Evolutionary conservation across 2,113 vertebrate species (phyloP).

Genomic region (Electrona antarctica): DNA sequence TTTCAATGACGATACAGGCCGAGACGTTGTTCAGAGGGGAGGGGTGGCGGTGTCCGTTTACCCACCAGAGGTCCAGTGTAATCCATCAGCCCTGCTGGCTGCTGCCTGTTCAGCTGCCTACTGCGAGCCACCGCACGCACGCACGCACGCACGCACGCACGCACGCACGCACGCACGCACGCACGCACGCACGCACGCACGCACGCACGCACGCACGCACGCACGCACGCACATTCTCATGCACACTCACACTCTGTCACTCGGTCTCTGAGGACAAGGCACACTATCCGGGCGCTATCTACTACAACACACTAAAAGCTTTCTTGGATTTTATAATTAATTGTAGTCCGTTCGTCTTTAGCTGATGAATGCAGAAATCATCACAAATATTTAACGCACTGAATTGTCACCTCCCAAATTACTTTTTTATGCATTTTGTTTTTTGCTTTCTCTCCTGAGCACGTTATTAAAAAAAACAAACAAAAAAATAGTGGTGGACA

Average conservation of each 20-base stretch:
- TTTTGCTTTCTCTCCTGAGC: too few relatives aligned
- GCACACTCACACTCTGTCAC: constrained; percentile 20
- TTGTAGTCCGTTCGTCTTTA: constrained; percentile 35
- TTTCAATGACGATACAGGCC: constrained; percentile 78
- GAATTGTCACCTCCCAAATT: too few relatives aligned
- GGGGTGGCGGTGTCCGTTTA: constrained; percentile 73
- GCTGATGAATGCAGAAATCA: constrained; percentile 18
- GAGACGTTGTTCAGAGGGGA: constrained; percentile 71
- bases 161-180: too few relatives aligned
- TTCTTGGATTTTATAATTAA: constrained; percentile 32
- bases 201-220: too few relatives aligned
- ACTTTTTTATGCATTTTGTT: too few relatives aligned
- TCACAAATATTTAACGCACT: constrained; percentile 34
- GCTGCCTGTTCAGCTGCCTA: constrained; percentile 67
- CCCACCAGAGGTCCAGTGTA: constrained; percentile 74
- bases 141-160: too few relatives aligned
- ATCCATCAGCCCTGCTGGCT: constrained; percentile 72
- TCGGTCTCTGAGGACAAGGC: constrained; percentile 1
- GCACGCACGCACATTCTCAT: not conserved
- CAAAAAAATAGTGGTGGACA: too few relatives aligned
- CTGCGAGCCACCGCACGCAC: constrained; percentile 50
- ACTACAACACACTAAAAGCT: constrained; percentile 33
- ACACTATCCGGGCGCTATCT: not conserved
- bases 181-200: too few relatives aligned
- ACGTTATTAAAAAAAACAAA: too few relatives aligned